Conservation (phyloP, 1,140 invertebrate genomes). For the Acromyrmex charruanus region DNA sequence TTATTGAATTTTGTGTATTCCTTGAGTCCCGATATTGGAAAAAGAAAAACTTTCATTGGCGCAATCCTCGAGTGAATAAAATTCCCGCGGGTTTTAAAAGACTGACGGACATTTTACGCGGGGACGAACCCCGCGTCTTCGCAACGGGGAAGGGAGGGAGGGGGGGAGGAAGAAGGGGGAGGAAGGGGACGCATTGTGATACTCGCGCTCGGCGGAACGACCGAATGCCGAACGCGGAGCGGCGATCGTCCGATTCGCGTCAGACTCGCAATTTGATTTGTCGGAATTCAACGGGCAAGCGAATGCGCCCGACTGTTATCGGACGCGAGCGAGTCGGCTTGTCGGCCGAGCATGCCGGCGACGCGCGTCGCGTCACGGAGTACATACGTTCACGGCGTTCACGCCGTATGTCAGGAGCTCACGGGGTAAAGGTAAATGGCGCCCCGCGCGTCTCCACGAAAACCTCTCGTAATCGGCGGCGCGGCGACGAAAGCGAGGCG, state of each 20-base stretch:
- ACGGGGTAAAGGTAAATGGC: constrained; percentile 66
- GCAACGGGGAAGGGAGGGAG: neutral
- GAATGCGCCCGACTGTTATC: constrained; percentile 26
- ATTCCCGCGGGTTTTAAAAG: constrained; percentile 18
- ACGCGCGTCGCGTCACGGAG: neutral
- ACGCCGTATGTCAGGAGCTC: constrained; percentile 33
- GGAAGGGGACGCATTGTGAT: neutral
- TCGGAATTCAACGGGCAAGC: neutral
- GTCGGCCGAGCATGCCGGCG: neutral
- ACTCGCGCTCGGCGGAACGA: neutral
- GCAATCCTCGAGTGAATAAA: neutral
- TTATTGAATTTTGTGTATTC: neutral
- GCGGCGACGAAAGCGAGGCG: constrained; percentile 58
- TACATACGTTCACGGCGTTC: neutral
- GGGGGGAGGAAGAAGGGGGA: too few relatives aligned
- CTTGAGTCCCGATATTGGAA: neutral
- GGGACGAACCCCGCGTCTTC: neutral
- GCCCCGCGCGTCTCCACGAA: constrained; percentile 67
- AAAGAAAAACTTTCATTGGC: too few relatives aligned
- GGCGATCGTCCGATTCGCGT: too few relatives aligned
- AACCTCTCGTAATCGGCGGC: constrained; percentile 54
- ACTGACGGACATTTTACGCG: neutral
- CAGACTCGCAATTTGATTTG: too few relatives aligned
- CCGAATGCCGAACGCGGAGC: too few relatives aligned
- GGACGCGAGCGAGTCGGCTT: neutral